Evolutionary conservation across 2,797 vertebrate genomes (phyloP), one percentile per base, ranked within the genome.

Genomic region (Ispidina lecontei): DNA sequence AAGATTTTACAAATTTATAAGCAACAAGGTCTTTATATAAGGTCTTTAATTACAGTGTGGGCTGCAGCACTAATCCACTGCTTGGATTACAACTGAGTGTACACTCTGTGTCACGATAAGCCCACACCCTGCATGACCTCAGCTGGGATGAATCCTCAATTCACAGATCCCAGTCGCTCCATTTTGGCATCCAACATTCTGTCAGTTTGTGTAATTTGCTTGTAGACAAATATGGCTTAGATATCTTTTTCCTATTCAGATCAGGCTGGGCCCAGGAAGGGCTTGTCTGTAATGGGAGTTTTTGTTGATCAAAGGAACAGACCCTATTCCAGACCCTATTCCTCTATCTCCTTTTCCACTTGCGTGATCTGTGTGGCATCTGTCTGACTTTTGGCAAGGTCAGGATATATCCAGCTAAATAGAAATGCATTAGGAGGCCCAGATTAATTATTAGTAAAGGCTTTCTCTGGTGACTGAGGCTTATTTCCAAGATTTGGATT

Each of bases 261-360:
- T 3, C 14, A 12, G 29, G 6, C 23, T 55, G 39, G 26, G 17
- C n/a, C 13, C 37, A 37, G 33, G 31, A 44, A 31, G 26, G 22
- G 20, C 13, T 75, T 1, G 0, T 14, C 46, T 55, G 18, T 1
- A 3, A 8, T 0, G 1, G 37, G 4, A 15, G 35, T 28, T 82
- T 73, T 81, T 64, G 10, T 25, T 26, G 6, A 44, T 55, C 8
- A 16, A 4, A n/a, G 68, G 28, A 64, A 6, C 4, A 39, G 20
- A 28, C 17, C 3, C 33, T 51, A 7, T 75, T 43, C 31, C 7
- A 0, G 20, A 28, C 17, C 3, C 33, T 51, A 7, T 75, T 43
- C 31, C 7, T 0, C 20, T 25, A 1, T 15, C 5, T 21, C 13
- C 14, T 76, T 88, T 79, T 47, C 67, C 60, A 44, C 37, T 28